Evolutionary conservation across 1,140 invertebrate genomes (phyloP), one percentile per base, ranked within the genome.

Genomic region (Sycophila sp.): DNA sequence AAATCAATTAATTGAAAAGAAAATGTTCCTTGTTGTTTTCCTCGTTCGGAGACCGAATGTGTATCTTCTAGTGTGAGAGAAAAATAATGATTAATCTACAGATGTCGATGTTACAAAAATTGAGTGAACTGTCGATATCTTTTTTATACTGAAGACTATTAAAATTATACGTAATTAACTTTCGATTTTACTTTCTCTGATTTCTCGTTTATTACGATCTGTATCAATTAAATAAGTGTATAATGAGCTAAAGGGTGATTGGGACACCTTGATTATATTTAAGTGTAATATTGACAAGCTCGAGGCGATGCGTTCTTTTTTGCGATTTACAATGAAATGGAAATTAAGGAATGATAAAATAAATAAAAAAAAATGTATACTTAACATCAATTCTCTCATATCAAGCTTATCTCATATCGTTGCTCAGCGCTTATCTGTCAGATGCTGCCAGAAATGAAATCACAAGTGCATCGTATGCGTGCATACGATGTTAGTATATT

Each of bases 321-420:
- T 51, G 30, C 36, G 72, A 69, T 71, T 78, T 78, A 76, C 73
- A 77, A 72, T 80, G 72, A 73, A 73, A 42, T 19, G 6, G 45
- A 65, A 65, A 30, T 30, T 32, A 15, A 42, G 17, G 13, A 42
- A 5, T 42, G 24, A 49, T n/a, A 59, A 30, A 55, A 40, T 13
- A 56, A 55, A 19, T 32, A 58, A 19, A 13, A 70, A 56, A 45
- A 6, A 70, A 58, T 63, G 11, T 70, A 64, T 53, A 64, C 60
- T 56, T 64, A 58, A 58, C 38, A 56, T 53, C 58, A 45, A 64
- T 70, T 70, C 59, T 62, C 26, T 77, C 78, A 80, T 78, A 80
- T 80, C 79, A 78, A 65, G 78, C 78, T 79, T 80, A 73, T 76
- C 45, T 80, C 78, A 77, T 80, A 80, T 80, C 79, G 75, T 80